Conservation (phyloP, 2,113 vertebrate genomes). For the Caretta caretta region DNA sequence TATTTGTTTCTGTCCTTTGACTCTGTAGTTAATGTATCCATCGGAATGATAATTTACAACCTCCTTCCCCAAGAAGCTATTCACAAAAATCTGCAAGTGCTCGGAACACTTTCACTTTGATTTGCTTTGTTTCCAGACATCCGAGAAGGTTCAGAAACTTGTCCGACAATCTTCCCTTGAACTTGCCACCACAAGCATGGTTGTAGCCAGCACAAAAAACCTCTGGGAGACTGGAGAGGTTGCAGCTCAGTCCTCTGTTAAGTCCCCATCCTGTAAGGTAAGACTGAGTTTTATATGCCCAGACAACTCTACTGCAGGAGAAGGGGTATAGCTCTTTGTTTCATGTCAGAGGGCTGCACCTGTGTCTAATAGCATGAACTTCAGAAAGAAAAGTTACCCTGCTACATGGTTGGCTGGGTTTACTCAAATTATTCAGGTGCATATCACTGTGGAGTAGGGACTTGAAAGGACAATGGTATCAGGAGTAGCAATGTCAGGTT, state of each 20-base stretch:
- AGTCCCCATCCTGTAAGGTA: slow-evolving; percentile 83
- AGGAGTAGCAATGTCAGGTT: too few relatives aligned
- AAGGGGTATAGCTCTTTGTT: fast-evolving
- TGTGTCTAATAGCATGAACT: neutral
- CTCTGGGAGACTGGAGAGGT: slow-evolving; percentile 91
- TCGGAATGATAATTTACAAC: neutral
- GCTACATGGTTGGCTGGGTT: neutral
- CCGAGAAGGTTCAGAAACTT: slow-evolving; percentile 78
- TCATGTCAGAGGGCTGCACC: fast-evolving
- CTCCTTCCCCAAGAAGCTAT: neutral
- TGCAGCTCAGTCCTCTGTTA: slow-evolving; percentile 76
- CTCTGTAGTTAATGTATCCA: neutral
- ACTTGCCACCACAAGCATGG: slow-evolving; percentile 82
- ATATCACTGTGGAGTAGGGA: neutral
- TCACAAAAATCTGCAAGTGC: fast-evolving
- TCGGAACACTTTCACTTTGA: neutral
- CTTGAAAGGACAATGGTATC: neutral
- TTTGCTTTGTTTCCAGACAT: slow-evolving; percentile 72
- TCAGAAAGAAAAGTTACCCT: neutral
- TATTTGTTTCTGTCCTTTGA: neutral
- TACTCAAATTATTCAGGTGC: fast-evolving
- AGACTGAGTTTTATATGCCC: fast-evolving
- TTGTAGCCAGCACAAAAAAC: slow-evolving; percentile 89
- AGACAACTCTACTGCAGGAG: fast-evolving
- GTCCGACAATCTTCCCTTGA: slow-evolving; percentile 81